Percentiles rank a stretch among this genome's conserved stretches.
phyloP scores from a whole-genome alignment of 2,888 invertebrate genomes.

The Zaprionus bogoriensis region DNA sequence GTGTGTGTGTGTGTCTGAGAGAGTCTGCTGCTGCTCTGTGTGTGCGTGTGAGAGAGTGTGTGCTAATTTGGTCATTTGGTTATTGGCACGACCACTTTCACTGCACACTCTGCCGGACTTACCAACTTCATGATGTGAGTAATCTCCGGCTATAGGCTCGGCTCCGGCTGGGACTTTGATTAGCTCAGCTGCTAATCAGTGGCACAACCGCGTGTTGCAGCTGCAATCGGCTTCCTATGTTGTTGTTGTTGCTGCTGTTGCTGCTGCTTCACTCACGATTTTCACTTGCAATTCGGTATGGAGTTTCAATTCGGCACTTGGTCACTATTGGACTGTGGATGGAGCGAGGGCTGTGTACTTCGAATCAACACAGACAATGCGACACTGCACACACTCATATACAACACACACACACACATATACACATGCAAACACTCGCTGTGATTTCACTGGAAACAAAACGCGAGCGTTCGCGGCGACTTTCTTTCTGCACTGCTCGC shows the following conservation, averaged over 20 bases:
- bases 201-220: conserved; percentile 18
- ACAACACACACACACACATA: conserved; percentile 10
- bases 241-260: not conserved
- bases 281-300: not conserved
- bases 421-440: conserved; percentile 5
- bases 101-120: conserved; percentile 49
- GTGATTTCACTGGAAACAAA: conserved; percentile 62
- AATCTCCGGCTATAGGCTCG: not conserved
- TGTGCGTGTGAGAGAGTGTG: conserved; percentile 7
- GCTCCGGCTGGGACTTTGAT: conserved; percentile 34
- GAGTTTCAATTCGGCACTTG: not conserved
- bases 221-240: not conserved
- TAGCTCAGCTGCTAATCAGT: conserved; percentile 50
- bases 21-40: no score
- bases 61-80: conserved; percentile 52
- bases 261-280: not conserved
- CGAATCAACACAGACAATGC: conserved; percentile 1
- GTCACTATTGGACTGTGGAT: no score
- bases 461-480: conserved; percentile 51
- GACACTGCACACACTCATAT: conserved; percentile 8
- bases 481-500: conserved; percentile 59
- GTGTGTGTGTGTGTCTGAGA: not conserved
- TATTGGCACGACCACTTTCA: conserved; percentile 60
- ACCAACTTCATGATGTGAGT: conserved; percentile 59
- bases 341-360: no score